Conservation (phyloP, 2,888 invertebrate species). For the Pseudoips prasinana region DNA sequence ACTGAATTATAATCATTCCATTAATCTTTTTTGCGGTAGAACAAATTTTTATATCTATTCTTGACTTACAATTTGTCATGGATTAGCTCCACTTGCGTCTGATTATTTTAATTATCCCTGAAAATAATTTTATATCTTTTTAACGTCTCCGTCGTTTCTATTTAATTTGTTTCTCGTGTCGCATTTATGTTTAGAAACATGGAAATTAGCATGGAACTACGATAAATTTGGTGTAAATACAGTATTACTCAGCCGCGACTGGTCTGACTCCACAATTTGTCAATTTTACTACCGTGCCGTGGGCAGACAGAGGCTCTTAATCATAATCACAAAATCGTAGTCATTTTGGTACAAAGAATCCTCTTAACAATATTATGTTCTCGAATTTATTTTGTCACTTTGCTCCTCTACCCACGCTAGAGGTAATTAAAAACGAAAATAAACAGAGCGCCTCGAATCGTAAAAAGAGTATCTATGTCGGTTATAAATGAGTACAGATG, state of each 20-base stretch:
- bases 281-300: slow-evolving; percentile 50
- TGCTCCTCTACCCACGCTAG: slow-evolving; percentile 66
- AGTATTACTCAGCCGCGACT: slow-evolving; percentile 39
- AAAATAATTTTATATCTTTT: slow-evolving; percentile 10
- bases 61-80: slow-evolving; percentile 22
- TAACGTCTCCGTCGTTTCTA: slow-evolving; percentile 18
- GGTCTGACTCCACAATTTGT: slow-evolving; percentile 48
- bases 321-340: slow-evolving; percentile 49
- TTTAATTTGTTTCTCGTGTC: slow-evolving; percentile 16
- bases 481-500: slow-evolving; percentile 80
- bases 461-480: slow-evolving; percentile 79
- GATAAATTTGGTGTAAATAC: slow-evolving; percentile 44
- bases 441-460: slow-evolving; percentile 79
- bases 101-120: slow-evolving; percentile 26
- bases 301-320: slow-evolving; percentile 43
- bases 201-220: slow-evolving; percentile 37
- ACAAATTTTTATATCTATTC: slow-evolving; percentile 21
- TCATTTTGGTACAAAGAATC: slow-evolving; percentile 37
- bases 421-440: slow-evolving; percentile 83
- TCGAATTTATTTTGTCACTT: slow-evolving; percentile 72
- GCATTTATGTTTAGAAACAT: slow-evolving; percentile 25
- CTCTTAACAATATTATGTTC: slow-evolving; percentile 40
- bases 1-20: slow-evolving; percentile 17
- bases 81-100: slow-evolving; percentile 12
- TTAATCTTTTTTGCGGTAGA: slow-evolving; percentile 26